Base-by-base conservation (phyloP, 1,140 invertebrate genomes). In the Homarus americanus region DNA sequence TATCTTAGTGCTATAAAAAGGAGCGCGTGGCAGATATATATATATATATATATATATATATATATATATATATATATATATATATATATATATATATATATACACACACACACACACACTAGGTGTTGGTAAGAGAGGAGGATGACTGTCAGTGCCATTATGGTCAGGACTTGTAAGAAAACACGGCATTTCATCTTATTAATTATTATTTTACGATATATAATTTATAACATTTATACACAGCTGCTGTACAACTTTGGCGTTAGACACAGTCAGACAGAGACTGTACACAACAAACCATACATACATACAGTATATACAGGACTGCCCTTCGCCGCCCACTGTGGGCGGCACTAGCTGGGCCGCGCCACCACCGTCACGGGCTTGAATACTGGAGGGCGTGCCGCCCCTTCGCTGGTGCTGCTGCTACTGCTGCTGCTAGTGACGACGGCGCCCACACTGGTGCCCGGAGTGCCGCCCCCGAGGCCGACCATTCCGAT, bases 211-310 rank as follows among this genome's bases (percentile, higher is more conserved):
- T 63, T 34, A 58, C 28, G 28, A 63, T 63, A 63, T 82, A 82
- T 82, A 82, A 82, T 82, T 82, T 66, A 63, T 17, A 82, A 63
- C 34, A 58, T 36, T 75, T 89, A 63, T 90, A 90, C 80, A 89
- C 87, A 90, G 53, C n/a, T 78, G 87, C 69, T 90, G 80, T 90
- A 90, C 87, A 90, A 75, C 87, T 76, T 90, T 90, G 87, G 87
- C 34, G 80, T 58, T 12, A 58, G 69, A 49, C 85, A 87, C 85
- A 82, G 66, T 41, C 32, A 49, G 38, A 36, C 32, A 49, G 38
- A 36, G 79, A 82, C 69, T 82, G 79, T 73, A 82, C 63, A 82
- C 58, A 82, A 83, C 63, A 82, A n/a, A 82, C 69, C 78, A 73
- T 34, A 40, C 24, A 88, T 73, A 88, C 66, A 88, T 73, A 88